phyloP scores from a whole-genome alignment of 2,113 vertebrate species.

The Oncorhynchus masou region DNA sequence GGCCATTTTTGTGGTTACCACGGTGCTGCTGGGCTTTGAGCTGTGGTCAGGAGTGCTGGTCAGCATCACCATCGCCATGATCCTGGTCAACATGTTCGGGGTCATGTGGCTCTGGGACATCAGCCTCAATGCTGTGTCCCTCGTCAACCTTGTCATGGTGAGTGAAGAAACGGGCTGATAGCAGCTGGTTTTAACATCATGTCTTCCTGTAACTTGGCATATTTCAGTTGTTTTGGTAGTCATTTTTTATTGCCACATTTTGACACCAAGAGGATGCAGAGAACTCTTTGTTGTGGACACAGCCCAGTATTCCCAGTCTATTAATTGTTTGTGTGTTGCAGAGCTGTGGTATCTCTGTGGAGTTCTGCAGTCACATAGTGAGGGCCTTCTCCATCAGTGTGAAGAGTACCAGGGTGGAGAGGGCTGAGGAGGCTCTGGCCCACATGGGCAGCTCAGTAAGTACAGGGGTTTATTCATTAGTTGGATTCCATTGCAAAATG shows the following conservation, averaged over 20 bases:
- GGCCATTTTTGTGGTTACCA: conserved; percentile 88
- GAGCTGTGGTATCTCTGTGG: conserved; percentile 94
- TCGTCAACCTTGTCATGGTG: conserved; percentile 98
- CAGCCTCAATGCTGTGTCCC: conserved; percentile 93
- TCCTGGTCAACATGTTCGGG: conserved; percentile 96
- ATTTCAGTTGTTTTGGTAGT: no score
- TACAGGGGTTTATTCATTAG: conserved; percentile 15
- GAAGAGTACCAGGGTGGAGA: conserved; percentile 75
- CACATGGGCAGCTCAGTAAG: conserved; percentile 97
- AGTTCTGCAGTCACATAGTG: conserved; percentile 96
- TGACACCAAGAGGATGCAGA: no score
- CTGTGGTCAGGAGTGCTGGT: conserved; percentile 85
- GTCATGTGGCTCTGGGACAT: conserved; percentile 98
- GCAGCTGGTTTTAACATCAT: background rate
- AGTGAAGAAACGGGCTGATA: conserved; percentile 51
- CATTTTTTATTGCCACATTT: no score
- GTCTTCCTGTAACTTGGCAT: background rate
- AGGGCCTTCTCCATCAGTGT: conserved; percentile 87
- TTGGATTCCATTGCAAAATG: background rate
- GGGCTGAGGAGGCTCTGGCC: conserved; percentile 87
- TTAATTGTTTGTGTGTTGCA: conserved; percentile 51
- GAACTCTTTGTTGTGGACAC: no score
- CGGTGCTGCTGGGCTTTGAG: conserved; percentile 90
- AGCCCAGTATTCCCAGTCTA: no score
- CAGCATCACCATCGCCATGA: conserved; percentile 90